Evolutionary conservation across 2,797 vertebrate species (phyloP).

Genomic region (Takifugu ocellatus): DNA sequence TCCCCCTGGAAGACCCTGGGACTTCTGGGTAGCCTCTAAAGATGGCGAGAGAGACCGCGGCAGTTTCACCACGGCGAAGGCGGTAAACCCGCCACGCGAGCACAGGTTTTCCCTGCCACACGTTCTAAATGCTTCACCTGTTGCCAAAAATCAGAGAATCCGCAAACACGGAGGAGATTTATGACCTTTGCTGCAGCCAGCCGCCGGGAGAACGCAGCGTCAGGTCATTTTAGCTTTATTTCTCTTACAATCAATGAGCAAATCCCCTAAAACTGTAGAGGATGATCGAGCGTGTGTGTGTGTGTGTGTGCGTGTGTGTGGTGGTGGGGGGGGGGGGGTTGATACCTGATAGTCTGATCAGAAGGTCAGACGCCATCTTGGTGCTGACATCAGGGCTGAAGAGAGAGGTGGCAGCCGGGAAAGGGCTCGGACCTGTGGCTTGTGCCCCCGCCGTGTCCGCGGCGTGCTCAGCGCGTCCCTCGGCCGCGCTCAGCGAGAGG

Average conservation of each 20-base stretch:
- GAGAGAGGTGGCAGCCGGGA: conserved; percentile 83
- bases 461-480: neutral
- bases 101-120: neutral
- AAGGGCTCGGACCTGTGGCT: conserved; percentile 49
- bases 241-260: neutral
- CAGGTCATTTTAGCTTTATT: too few relatives aligned
- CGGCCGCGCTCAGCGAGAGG: conserved; percentile 8
- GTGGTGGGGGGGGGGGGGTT: neutral
- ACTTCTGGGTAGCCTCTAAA: conserved; percentile 70
- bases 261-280: neutral
- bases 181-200: neutral
- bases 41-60: neutral
- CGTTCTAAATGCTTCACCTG: neutral
- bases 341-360: conserved; percentile 96
- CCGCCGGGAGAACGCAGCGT: too few relatives aligned
- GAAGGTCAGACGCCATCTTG: conserved; percentile 97
- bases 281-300: neutral
- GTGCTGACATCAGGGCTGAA: conserved; percentile 96
- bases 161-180: neutral
- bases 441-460: conserved; percentile 3
- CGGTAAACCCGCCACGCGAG: neutral
- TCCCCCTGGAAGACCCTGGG: conserved; percentile 58
- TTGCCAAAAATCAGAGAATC: neutral
- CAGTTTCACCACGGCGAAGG: neutral
- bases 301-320: conserved; percentile 10